These are phyloP conservation scores for Allacma fusca DNA, from an alignment of 2,888 invertebrate species.

Conservation along the genomic window DNA sequence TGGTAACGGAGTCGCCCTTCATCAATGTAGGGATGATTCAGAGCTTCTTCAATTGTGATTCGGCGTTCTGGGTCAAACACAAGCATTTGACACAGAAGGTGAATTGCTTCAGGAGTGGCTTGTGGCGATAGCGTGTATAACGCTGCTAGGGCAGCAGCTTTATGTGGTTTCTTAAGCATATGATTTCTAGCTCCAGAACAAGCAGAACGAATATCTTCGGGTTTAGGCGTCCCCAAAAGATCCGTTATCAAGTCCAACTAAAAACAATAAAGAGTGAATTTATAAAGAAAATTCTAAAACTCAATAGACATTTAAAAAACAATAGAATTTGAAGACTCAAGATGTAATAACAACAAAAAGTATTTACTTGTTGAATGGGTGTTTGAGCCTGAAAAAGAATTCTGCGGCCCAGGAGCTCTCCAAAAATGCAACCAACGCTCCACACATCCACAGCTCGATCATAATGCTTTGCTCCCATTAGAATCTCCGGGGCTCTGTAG, in stretches of 20 bases:
- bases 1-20: constrained; percentile 98
- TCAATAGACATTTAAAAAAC: neutral
- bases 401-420: constrained; percentile 91
- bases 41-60: constrained; percentile 91
- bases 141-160: constrained; percentile 85
- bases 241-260: constrained; percentile 97
- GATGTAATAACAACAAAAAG: neutral
- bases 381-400: constrained; percentile 98
- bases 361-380: constrained; percentile 87
- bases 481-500: constrained; percentile 97
- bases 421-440: constrained; percentile 99
- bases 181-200: constrained; percentile 94
- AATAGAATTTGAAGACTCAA: neutral
- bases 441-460: constrained; percentile 97
- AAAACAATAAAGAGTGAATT: constrained; percentile 52
- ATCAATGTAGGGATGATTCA: constrained; percentile 96
- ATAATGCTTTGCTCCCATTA: constrained; percentile 98
- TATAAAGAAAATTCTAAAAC: neutral
- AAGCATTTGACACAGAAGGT: constrained; percentile 95
- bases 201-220: constrained; percentile 96
- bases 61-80: constrained; percentile 97
- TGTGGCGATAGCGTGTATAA: constrained; percentile 91
- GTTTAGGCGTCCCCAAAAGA: constrained; percentile 91
- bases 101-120: constrained; percentile 97
- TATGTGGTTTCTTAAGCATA: constrained; percentile 86